phyloP scores from a whole-genome alignment of 1,140 invertebrate genomes.

The Gerris buenoi region DNA sequence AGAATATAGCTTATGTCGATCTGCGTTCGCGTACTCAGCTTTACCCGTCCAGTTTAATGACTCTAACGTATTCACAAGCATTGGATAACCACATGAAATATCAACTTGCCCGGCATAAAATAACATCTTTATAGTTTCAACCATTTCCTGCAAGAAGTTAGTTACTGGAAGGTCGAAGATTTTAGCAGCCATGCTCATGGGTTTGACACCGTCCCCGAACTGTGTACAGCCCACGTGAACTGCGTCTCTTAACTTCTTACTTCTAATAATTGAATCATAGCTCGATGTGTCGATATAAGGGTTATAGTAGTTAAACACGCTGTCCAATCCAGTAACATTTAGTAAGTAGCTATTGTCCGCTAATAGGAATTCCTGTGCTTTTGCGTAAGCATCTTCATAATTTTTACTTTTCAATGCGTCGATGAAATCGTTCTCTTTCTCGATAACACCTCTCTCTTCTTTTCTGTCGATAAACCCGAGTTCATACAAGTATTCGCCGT shows the following conservation, averaged over 20 bases:
- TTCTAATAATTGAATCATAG: not conserved
- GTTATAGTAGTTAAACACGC: not conserved
- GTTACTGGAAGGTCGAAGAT: not conserved
- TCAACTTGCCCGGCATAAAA: not conserved
- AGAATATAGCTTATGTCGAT: not conserved
- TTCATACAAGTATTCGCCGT: slow-evolving; percentile 67
- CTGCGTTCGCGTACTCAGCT: not conserved
- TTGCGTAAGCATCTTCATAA: not conserved
- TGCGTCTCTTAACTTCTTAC: not conserved
- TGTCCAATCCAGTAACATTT: not conserved
- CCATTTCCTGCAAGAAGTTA: not conserved
- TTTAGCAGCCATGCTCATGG: not conserved
- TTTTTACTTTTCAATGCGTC: not conserved
- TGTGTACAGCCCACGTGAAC: not conserved
- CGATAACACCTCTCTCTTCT: slow-evolving; percentile 10
- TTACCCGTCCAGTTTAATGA: not conserved
- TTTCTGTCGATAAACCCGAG: slow-evolving; percentile 36
- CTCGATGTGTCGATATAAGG: not conserved
- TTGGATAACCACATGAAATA: not conserved
- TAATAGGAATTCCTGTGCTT: not conserved
- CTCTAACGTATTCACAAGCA: not conserved
- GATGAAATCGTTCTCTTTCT: slow-evolving; percentile 7
- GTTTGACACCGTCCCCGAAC: not conserved
- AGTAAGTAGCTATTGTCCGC: not conserved
- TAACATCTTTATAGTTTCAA: not conserved